A percentile compares a stretch with the other conserved stretches of the same genome.
phyloP scores from a whole-genome alignment of 2,797 vertebrate genomes.

The Scyliorhinus canicula region DNA sequence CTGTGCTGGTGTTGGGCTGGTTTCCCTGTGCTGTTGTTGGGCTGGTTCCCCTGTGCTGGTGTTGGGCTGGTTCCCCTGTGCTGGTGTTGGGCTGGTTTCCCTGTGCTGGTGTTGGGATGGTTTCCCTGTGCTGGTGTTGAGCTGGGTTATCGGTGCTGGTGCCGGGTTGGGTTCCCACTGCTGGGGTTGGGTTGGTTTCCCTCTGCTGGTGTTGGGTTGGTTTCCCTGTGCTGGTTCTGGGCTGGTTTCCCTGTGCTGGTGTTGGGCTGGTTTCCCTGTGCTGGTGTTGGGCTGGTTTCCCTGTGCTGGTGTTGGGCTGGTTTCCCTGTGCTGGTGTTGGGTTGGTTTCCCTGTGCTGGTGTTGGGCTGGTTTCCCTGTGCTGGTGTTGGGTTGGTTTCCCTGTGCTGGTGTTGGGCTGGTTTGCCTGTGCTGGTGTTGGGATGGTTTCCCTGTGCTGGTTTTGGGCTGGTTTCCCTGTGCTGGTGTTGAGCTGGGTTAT shows the following conservation, averaged over 20 bases:
- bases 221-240: no score
- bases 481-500: background rate
- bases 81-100: background rate
- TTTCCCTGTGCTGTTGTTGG: no score
- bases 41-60: no score
- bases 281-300: background rate
- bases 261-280: background rate
- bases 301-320: background rate
- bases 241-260: no score
- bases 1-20: background rate
- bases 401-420: background rate
- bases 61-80: background rate
- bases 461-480: background rate
- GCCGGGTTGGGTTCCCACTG: background rate
- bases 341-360: background rate
- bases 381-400: background rate
- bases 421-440: no score
- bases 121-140: background rate
- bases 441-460: no score
- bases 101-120: background rate
- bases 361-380: background rate
- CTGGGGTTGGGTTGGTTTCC: background rate
- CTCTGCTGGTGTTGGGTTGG: background rate
- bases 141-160: background rate
- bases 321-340: background rate